A percentile compares a stretch with the other conserved stretches of the same genome.
Evolutionary conservation across 2,113 vertebrate species (phyloP).

Genomic region (Halichoeres trimaculatus): DNA sequence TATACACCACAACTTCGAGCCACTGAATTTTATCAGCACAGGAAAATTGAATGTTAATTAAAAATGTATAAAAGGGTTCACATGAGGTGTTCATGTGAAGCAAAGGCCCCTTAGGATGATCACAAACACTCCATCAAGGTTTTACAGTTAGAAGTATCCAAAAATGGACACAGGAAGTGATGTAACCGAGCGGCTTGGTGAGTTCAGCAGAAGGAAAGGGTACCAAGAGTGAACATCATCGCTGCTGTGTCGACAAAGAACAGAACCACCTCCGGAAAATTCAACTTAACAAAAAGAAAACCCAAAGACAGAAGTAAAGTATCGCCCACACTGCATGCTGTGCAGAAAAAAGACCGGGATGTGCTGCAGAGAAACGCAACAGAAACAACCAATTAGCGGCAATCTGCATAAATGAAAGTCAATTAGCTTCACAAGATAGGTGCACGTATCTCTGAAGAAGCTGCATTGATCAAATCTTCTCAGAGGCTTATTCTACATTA

Average conservation of each 20-base stretch:
- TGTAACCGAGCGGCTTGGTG: conserved; percentile 18
- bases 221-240: not conserved
- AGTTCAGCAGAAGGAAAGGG: conserved; percentile 14
- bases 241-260: conserved; percentile 24
- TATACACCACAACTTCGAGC: not conserved
- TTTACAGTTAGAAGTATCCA: not conserved
- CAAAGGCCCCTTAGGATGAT: not conserved
- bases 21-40: not conserved
- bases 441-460: not conserved
- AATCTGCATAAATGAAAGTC: not conserved
- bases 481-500: not conserved
- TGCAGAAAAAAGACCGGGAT: not conserved
- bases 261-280: conserved; percentile 41
- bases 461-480: not conserved
- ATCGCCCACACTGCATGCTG: not conserved
- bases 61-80: not conserved
- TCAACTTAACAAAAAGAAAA: conserved; percentile 12
- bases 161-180: conserved; percentile 47
- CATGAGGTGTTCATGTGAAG: not conserved
- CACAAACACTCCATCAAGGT: not conserved
- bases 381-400: not conserved
- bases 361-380: not conserved
- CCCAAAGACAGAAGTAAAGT: conserved; percentile 7
- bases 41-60: not conserved
- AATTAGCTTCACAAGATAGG: not conserved